Percentiles rank a stretch among this genome's conserved stretches.
Conservation (phyloP, 2,888 invertebrate species). For the Lepidochrysops patricia region DNA sequence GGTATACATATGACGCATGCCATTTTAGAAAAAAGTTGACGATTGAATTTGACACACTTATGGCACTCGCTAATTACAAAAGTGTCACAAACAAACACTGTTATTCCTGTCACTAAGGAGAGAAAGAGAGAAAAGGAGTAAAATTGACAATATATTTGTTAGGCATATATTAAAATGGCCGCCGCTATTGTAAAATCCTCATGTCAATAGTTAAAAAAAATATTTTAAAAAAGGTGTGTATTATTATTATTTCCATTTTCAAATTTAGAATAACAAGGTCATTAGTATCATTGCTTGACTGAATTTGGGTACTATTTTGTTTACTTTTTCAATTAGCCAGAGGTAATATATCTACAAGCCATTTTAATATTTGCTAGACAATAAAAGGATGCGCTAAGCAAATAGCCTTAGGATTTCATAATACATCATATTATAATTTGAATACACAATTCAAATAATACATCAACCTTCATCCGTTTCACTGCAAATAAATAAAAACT, state of each 20-base stretch:
- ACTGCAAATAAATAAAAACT: conserved; percentile 1
- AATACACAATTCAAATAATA: background rate
- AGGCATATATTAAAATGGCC: conserved; percentile 5
- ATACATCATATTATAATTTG: background rate
- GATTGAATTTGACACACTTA: conserved; percentile 10
- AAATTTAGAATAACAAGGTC: too few relatives aligned
- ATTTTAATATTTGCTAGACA: conserved; percentile 2
- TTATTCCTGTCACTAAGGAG: conserved; percentile 4
- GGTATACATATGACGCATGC: background rate
- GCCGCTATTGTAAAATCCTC: background rate
- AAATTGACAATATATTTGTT: background rate
- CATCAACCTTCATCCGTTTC: background rate
- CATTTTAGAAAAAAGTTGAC: background rate
- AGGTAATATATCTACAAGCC: background rate
- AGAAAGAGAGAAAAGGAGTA: background rate
- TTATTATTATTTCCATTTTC: too few relatives aligned
- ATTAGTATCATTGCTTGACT: too few relatives aligned
- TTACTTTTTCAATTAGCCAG: too few relatives aligned
- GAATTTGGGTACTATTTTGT: too few relatives aligned
- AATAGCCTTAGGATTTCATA: background rate
- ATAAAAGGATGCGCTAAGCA: background rate
- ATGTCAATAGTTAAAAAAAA: too few relatives aligned
- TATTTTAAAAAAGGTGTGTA: too few relatives aligned
- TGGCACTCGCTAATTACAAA: conserved; percentile 10
- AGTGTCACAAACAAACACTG: conserved; percentile 8